Conservation (phyloP, 2,888 invertebrate species). For the Agonopterix alstromeriana region DNA sequence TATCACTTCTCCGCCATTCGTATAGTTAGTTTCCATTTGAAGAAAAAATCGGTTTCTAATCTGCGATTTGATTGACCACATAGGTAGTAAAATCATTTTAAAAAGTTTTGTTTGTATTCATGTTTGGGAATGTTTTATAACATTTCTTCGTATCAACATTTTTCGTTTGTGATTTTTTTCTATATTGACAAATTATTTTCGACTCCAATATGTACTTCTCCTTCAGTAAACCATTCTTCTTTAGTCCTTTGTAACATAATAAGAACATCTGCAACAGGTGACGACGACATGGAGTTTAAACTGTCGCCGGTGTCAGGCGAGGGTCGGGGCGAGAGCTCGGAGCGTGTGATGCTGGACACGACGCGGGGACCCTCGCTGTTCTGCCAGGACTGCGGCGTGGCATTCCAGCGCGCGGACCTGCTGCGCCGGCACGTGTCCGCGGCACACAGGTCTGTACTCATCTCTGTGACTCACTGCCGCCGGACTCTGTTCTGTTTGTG, state of each 20-base stretch:
- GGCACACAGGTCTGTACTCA: constrained; percentile 55
- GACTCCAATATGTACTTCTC: too few species aligned
- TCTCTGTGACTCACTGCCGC: neutral
- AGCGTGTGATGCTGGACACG: constrained; percentile 33
- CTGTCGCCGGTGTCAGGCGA: constrained; percentile 43
- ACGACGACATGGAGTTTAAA: constrained; percentile 61
- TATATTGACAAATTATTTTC: too few species aligned
- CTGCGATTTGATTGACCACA: too few species aligned
- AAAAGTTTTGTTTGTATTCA: too few species aligned
- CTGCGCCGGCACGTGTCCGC: constrained; percentile 82
- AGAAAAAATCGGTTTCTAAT: too few species aligned
- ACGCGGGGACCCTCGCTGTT: constrained; percentile 68
- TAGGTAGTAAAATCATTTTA: too few species aligned
- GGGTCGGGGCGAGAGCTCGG: constrained; percentile 13
- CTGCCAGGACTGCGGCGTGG: constrained; percentile 87
- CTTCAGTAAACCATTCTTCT: neutral
- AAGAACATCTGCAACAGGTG: constrained; percentile 23
- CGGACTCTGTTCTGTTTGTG: neutral
- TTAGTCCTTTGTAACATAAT: neutral
- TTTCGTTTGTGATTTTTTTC: too few species aligned
- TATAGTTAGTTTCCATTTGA: too few species aligned
- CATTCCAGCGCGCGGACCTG: constrained; percentile 86
- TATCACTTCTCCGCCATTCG: too few species aligned
- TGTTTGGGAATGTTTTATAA: too few species aligned
- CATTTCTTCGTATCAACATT: too few species aligned